These are phyloP conservation scores for Leucoraja ocellata DNA, from an alignment of 2,797 vertebrate genomes.

Conservation along the genomic window DNA sequence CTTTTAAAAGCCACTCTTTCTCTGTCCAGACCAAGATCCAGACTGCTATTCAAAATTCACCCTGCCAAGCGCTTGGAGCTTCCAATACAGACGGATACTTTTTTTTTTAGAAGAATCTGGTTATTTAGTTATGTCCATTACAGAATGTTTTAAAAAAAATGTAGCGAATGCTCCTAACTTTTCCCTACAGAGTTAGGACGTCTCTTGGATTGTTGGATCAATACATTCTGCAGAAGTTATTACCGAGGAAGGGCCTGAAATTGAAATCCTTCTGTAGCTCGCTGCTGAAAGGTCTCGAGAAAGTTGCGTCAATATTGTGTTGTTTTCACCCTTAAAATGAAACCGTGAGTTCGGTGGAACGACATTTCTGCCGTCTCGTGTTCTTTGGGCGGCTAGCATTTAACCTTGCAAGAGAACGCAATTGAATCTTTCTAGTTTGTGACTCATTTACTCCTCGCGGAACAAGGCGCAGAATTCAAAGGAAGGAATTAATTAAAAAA, in stretches of 20 bases:
- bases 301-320: not conserved
- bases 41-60: not conserved
- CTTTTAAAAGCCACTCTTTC: not conserved
- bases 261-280: not conserved
- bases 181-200: not conserved
- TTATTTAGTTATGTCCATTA: not conserved
- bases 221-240: not conserved
- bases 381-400: not conserved
- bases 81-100: not conserved
- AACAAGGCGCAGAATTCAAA: not conserved
- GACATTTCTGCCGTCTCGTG: not conserved
- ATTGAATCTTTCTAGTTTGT: not conserved
- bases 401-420: not conserved
- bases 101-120: not conserved
- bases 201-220: not conserved
- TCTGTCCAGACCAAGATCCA: no score
- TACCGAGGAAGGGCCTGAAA: not conserved
- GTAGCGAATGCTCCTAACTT: not conserved
- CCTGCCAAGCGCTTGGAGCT: not conserved
- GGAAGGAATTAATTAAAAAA: not conserved
- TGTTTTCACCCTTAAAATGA: not conserved
- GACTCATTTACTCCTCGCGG: not conserved
- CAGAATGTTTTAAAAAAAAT: not conserved
- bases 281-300: not conserved
- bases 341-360: not conserved